A percentile compares a stretch with the other conserved stretches of the same genome.
These are phyloP conservation scores for Mythimna albipuncta DNA, from an alignment of 2,888 invertebrate genomes.

Conservation along the genomic window DNA sequence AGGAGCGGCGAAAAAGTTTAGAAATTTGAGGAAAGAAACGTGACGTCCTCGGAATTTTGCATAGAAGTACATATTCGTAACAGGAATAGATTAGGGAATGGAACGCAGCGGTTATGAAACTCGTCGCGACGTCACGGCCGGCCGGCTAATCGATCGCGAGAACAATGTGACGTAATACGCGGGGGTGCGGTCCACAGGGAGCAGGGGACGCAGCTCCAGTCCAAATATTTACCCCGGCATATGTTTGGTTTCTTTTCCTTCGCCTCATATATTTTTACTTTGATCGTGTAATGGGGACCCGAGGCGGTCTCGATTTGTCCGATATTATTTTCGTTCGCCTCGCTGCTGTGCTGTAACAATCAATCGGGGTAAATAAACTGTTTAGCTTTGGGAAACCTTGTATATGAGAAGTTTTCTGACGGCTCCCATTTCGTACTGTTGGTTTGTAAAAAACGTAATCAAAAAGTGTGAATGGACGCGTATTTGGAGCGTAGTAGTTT, in stretches of 20 bases:
- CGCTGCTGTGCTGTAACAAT: slow-evolving; percentile 68
- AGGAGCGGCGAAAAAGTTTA: slow-evolving; percentile 38
- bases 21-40: slow-evolving; percentile 30
- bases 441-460: slow-evolving; percentile 23
- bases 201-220: slow-evolving; percentile 76
- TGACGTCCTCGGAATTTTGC: slow-evolving; percentile 51
- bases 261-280: slow-evolving; percentile 90
- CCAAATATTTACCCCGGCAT: slow-evolving; percentile 89
- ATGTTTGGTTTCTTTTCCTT: slow-evolving; percentile 90
- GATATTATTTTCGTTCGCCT: slow-evolving; percentile 85
- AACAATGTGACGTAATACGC: slow-evolving; percentile 88
- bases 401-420: slow-evolving; percentile 29
- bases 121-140: slow-evolving; percentile 79
- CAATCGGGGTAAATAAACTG: slow-evolving; percentile 70
- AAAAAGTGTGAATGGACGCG: slow-evolving; percentile 1
- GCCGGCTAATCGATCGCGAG: slow-evolving; percentile 86
- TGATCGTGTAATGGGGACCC: slow-evolving; percentile 87
- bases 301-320: slow-evolving; percentile 85
- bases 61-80: slow-evolving; percentile 52
- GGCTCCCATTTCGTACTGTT: neutral
- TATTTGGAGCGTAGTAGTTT: slow-evolving; percentile 20
- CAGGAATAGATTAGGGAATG: slow-evolving; percentile 63
- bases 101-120: slow-evolving; percentile 77
- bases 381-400: slow-evolving; percentile 62
- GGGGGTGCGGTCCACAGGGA: slow-evolving; percentile 73